phyloP scores from a whole-genome alignment of 2,113 vertebrate species.

The Gobius niger region DNA sequence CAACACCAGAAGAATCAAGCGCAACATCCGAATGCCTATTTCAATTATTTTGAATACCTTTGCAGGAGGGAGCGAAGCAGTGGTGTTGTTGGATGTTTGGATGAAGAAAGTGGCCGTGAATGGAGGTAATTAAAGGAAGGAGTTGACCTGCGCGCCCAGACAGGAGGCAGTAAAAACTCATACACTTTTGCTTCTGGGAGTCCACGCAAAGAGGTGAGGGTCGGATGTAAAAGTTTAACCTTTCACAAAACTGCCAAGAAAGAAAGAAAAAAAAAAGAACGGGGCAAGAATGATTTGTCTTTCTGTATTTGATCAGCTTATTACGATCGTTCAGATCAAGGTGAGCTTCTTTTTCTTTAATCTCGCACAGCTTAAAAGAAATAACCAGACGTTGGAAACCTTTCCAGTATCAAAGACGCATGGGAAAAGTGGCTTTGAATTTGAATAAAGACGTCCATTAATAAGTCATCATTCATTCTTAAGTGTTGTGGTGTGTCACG shows the following conservation, averaged over 20 bases:
- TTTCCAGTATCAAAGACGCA: neutral
- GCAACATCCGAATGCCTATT: too few species aligned
- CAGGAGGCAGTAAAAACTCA: conserved; percentile 75
- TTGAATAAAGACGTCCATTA: neutral
- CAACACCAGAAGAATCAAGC: too few species aligned
- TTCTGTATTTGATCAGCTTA: too few species aligned
- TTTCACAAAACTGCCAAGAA: conserved; percentile 9
- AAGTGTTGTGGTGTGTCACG: neutral
- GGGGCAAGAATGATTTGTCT: too few species aligned
- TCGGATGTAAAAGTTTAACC: conserved; percentile 43
- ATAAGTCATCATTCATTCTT: neutral
- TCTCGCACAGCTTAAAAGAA: too few species aligned
- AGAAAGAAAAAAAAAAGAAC: neutral
- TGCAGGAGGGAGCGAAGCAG: neutral
- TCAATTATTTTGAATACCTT: too few species aligned
- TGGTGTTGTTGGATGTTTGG: conserved; percentile 25
- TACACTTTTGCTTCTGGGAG: conserved; percentile 26
- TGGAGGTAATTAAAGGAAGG: conserved; percentile 79
- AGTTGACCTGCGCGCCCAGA: conserved; percentile 75
- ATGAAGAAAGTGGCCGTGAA: conserved; percentile 21
- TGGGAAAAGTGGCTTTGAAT: neutral
- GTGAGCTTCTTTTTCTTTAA: too few species aligned
- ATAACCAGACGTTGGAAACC: neutral
- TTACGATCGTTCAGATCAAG: too few species aligned
- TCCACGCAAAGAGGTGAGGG: conserved; percentile 59